Evolutionary conservation across 2,797 vertebrate species (phyloP), one percentile per base, ranked within the genome.

Genomic region (Danionella dracula): DNA sequence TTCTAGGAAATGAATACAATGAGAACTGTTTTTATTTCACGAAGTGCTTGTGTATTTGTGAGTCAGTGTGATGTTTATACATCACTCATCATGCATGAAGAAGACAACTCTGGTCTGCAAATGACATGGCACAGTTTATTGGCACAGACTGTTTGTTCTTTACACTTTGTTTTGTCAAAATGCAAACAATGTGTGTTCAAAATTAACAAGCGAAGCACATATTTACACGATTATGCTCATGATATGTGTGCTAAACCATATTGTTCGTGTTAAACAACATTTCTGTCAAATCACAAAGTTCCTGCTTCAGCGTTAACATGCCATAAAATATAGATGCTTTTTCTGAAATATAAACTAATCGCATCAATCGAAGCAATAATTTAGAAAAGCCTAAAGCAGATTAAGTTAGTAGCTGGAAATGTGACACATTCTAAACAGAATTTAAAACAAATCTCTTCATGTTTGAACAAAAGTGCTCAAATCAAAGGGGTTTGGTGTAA

Each of bases 71-170:
- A 4, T 37, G 12, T 37, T n/a, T 37, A 37, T 37, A 10, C 11
- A 37, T 37, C 35, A 11, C 12, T 37, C 35, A 11, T 35, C 32
- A 35, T 9, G 8, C 15, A 12, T 50, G 68, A 75, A 79, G 51
- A 10, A 68, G 17, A 20, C 12, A 31, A 31, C 63, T 48, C 19
- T 53, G 37, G 50, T 70, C 46, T 76, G 67, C 35, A 53, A n/a
- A 31, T 56, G 61, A 65, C 13, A 71, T 60, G 44, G 64, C 45
- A 69, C 57, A 46, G 37, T 56, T 70, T 78, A 83, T 76, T 78
- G 69, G 71, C 73, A 81, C 75, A 74, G 74, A 82, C 74, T 81
- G 75, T 71, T 65, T 67, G 85, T 88, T 87, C 85, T 87, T 85
- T 85, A 87, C 82, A 87, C 69, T 79, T n/a, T n/a, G n/a, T 78